Base-by-base conservation (phyloP, 2,113 vertebrate species). In the Sorex araneus region DNA sequence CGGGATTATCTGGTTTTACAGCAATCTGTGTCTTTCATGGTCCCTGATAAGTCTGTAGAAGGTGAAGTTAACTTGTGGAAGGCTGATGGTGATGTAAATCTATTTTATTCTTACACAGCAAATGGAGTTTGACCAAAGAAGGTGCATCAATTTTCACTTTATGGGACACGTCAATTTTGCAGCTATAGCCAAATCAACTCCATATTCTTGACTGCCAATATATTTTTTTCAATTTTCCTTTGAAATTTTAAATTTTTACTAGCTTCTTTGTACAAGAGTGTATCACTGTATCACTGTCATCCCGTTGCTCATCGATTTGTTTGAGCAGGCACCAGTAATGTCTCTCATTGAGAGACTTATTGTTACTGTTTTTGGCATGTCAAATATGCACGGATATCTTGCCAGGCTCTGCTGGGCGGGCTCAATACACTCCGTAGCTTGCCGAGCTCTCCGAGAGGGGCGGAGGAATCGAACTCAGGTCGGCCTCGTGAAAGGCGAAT, bases 21-120 rank as follows among this genome's bases (percentile, higher is more conserved):
- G 23, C 34, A 11, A 18, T 80, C 87, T 63, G 5, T 83, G 36
- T 66, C 76, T 92, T 85, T 90, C 28, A 63, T 19, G 47, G 45
- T 47, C 63, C 73, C 71, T 84, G 43, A 78, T n/a, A 79, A n/a
- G 54, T 76, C 71, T 93, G 23, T 50, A 84, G 60, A 94, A 83
- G 80, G 0, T 21, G 47, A 83, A 91, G 32, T n/a, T 86, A 79
- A 89, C 18, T 83, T 76, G 60, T 90, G 15, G 28, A 82, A 87
- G 32, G 47, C 16, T 47, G 43, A 10, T 57, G 4, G 12, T 45
- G 28, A 87, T 50, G 18, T 28, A 73, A 57, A 32, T 76, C 60
- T 90, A 60, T 86, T 43, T 32, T 6, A 13, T 21, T 47, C 50
- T 92, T 54, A 90, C 43, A 78, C 80, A 87, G 40, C 23, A 76